phyloP scores from a whole-genome alignment of 2,113 vertebrate species.

The Trochalopteron elliotii region DNA sequence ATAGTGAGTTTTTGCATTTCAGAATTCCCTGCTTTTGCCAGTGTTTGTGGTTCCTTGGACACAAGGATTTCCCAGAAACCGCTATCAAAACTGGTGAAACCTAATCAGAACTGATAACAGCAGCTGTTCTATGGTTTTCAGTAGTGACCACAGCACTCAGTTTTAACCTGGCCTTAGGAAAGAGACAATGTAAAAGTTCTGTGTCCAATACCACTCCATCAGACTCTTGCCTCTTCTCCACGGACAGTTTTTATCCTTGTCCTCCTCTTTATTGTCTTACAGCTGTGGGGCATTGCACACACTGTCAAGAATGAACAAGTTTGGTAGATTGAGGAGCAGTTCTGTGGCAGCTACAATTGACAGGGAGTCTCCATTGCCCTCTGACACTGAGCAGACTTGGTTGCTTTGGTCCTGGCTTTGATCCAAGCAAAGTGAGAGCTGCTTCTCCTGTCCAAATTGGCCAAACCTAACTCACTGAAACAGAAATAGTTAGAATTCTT shows the following conservation, averaged over 20 bases:
- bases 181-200: not conserved
- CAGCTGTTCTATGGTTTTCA: not conserved
- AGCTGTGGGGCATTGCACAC: too few species aligned
- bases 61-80: not conserved
- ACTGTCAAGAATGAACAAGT: accelerated
- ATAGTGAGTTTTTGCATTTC: not conserved
- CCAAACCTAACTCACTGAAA: not conserved
- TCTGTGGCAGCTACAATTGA: not conserved
- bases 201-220: not conserved
- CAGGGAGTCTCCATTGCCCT: not conserved
- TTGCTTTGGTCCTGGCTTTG: not conserved
- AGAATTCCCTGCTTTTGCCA: not conserved
- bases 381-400: not conserved
- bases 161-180: accelerated
- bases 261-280: not conserved
- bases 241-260: not conserved
- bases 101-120: not conserved
- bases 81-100: not conserved
- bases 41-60: not conserved
- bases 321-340: not conserved
- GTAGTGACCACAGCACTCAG: not conserved
- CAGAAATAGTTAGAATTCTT: not conserved
- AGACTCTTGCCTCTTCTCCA: not conserved
- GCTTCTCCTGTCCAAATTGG: not conserved
- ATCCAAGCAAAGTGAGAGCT: not conserved